These are phyloP conservation scores for Danaus melanippus DNA, from an alignment of 1,140 invertebrate species.

Conservation along the genomic window DNA sequence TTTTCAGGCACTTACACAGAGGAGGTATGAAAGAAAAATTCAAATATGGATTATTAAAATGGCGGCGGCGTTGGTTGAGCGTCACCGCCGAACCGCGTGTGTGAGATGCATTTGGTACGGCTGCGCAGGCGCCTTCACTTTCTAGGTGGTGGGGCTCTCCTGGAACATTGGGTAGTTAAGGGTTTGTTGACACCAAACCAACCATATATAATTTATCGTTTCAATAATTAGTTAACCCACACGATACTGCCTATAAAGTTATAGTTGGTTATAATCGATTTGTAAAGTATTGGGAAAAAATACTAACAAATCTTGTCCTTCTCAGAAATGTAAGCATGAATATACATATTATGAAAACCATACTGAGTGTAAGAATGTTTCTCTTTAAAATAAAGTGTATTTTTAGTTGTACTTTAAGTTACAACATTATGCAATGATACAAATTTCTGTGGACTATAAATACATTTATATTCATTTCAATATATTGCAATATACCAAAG, in stretches of 20 bases:
- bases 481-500: no score
- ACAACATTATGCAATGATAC: no score
- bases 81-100: constrained; percentile 45
- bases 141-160: constrained; percentile 47
- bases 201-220: constrained; percentile 26
- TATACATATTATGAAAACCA: no score
- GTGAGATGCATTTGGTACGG: constrained; percentile 5
- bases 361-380: no score
- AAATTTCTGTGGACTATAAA: no score
- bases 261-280: no score
- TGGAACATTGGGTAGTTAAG: constrained; percentile 37
- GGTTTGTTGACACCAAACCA: constrained; percentile 46
- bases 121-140: constrained; percentile 47
- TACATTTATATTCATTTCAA: no score
- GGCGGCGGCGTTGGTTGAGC: constrained; percentile 45
- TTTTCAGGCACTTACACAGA: constrained; percentile 34
- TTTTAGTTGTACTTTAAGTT: no score
- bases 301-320: no score
- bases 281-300: no score
- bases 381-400: no score
- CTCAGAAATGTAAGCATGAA: no score
- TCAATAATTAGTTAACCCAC: constrained; percentile 18
- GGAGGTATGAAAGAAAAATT: constrained; percentile 18
- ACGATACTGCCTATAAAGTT: constrained; percentile 1
- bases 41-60: constrained; percentile 24